Evolutionary conservation across 2,797 vertebrate species (phyloP).

Genomic region (Thunnus albacares): DNA sequence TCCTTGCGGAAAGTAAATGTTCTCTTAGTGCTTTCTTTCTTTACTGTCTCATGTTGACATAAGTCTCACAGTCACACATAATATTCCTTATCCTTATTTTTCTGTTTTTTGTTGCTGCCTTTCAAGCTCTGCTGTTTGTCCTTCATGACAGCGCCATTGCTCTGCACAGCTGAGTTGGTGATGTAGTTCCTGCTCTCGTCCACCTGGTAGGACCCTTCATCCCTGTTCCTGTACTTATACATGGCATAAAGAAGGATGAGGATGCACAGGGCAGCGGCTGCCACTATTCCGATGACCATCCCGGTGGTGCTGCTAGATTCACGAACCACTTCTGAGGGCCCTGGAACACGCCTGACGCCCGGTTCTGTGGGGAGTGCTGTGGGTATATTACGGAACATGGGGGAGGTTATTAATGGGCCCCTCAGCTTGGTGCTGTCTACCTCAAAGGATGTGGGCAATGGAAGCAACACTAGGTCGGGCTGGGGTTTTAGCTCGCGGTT

Average conservation of each 20-base stretch:
- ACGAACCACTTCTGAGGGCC: constrained; percentile 99
- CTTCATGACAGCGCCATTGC: constrained; percentile 97
- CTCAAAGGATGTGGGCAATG: constrained; percentile 99
- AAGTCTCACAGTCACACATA: constrained; percentile 92
- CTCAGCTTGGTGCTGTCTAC: constrained; percentile 99
- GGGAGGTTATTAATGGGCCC: constrained; percentile 99
- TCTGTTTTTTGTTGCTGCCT: constrained; percentile 98
- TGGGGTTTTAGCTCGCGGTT: constrained; percentile 98
- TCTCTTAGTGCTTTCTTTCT: constrained; percentile 72
- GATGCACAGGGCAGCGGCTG: constrained; percentile 99
- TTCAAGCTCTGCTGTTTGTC: constrained; percentile 97
- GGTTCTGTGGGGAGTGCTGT: constrained; percentile 99
- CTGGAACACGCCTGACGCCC: constrained; percentile 98
- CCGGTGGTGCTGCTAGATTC: constrained; percentile 99
- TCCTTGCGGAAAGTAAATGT: constrained; percentile 77
- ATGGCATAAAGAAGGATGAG: constrained; percentile 99
- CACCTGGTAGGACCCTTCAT: constrained; percentile 99
- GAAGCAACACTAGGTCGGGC: constrained; percentile 97
- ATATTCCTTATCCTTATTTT: constrained; percentile 99
- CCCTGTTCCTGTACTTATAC: constrained; percentile 99
- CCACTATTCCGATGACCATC: constrained; percentile 99
- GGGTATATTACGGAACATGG: constrained; percentile 99
- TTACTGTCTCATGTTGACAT: constrained; percentile 42
- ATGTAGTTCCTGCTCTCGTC: constrained; percentile 99
- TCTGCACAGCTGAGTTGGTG: constrained; percentile 99